A percentile compares a stretch with the other conserved stretches of the same genome.
Conservation (phyloP, 1,140 invertebrate genomes). For the Samia ricini region DNA sequence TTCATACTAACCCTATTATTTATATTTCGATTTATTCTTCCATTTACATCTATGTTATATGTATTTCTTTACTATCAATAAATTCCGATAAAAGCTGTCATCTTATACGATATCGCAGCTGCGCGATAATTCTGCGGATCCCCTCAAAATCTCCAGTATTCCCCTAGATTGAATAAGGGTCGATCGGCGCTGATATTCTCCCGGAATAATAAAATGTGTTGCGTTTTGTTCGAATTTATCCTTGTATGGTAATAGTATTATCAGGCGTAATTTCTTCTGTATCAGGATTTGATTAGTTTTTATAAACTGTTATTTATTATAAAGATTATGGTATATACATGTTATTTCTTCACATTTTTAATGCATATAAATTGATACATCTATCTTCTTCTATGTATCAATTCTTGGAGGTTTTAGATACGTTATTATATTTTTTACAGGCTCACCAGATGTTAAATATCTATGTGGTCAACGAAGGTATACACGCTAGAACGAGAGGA, state of each 20-base stretch:
- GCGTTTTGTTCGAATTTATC: background rate
- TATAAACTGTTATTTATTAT: too few species aligned
- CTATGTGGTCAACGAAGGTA: too few species aligned
- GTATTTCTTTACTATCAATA: constrained; percentile 2
- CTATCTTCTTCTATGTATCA: too few species aligned
- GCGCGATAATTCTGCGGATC: constrained; percentile 1
- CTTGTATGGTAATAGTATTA: background rate
- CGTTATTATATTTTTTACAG: too few species aligned
- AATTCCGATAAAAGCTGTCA: background rate
- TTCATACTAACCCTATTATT: background rate
- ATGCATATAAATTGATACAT: too few species aligned
- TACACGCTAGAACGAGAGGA: too few species aligned
- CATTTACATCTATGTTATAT: background rate
- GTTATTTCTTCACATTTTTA: too few species aligned
- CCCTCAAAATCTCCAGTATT: constrained; percentile 2
- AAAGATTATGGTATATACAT: too few species aligned
- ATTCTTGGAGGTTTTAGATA: too few species aligned
- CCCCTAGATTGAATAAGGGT: constrained; percentile 8
- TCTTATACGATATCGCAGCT: background rate
- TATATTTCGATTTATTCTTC: background rate
- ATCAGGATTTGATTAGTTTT: background rate
- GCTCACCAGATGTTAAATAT: too few species aligned
- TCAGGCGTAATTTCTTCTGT: background rate
- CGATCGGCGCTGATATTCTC: constrained; percentile 1
- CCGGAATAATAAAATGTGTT: constrained; percentile 7